Percentiles rank a stretch among this genome's conserved stretches.
These are phyloP conservation scores for Poecilia picta DNA, from an alignment of 2,797 vertebrate genomes.

Conservation along the genomic window DNA sequence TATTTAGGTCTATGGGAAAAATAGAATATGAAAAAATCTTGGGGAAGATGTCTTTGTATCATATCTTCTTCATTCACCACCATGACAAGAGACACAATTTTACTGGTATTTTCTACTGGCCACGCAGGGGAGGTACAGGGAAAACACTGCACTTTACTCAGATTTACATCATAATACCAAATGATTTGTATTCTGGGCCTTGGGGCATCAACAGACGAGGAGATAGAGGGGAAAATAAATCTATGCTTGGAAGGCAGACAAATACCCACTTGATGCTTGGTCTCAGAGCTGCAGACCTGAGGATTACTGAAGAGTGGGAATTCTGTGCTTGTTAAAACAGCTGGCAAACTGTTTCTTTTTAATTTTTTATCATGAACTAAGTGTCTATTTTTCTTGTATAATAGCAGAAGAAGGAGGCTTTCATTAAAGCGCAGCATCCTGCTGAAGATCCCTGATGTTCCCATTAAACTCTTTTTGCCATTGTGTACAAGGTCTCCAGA, in stretches of 20 bases:
- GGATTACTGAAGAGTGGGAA: conserved; percentile 26
- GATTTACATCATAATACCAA: conserved; percentile 52
- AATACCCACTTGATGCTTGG: conserved; percentile 26
- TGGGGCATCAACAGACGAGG: conserved; percentile 34
- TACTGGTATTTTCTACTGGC: conserved; percentile 52
- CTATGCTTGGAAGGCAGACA: conserved; percentile 41
- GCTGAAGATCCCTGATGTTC: neutral
- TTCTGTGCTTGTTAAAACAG: neutral
- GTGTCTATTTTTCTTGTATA: neutral
- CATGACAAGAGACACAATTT: conserved; percentile 25
- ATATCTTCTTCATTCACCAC: conserved; percentile 31
- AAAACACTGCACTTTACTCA: conserved; percentile 46
- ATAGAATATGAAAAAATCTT: conserved; percentile 1
- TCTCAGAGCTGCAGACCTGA: conserved; percentile 37
- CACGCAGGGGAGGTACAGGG: conserved; percentile 34
- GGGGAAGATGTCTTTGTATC: conserved; percentile 21
- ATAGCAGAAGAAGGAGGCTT: neutral
- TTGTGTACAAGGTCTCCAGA: neutral
- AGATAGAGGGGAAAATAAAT: conserved; percentile 6
- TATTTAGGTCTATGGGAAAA: conserved; percentile 16
- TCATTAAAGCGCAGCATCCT: neutral
- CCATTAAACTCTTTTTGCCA: neutral
- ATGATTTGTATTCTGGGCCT: conserved; percentile 51
- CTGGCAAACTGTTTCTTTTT: neutral
- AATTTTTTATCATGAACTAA: neutral